Conservation (phyloP, 2,888 invertebrate species). For the Acronicta aceris region DNA sequence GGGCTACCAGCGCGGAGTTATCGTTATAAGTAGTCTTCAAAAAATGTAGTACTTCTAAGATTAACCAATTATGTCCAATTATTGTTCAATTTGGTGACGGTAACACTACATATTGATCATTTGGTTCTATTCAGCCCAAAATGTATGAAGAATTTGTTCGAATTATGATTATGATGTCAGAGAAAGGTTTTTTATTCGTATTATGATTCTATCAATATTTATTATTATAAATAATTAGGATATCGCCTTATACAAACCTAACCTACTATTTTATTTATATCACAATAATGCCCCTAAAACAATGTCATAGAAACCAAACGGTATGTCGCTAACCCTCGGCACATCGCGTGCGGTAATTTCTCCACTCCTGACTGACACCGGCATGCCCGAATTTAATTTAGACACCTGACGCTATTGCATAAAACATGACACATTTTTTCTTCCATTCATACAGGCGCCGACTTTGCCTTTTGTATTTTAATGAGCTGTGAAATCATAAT, state of each 20-base stretch:
- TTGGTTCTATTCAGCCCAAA: too few relatives aligned
- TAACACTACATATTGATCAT: too few relatives aligned
- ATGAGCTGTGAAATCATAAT: constrained; percentile 66
- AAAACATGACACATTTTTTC: constrained; percentile 75
- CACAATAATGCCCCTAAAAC: neutral
- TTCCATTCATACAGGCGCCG: constrained; percentile 65
- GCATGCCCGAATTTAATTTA: constrained; percentile 79
- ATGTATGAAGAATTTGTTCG: too few relatives aligned
- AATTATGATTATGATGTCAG: too few relatives aligned
- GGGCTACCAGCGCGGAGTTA: constrained; percentile 35
- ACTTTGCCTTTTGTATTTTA: constrained; percentile 74
- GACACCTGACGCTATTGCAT: constrained; percentile 79
- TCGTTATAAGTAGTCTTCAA: neutral
- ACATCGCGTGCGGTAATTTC: constrained; percentile 33
- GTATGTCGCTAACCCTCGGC: constrained; percentile 41
- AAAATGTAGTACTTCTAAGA: constrained; percentile 6
- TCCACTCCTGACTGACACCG: constrained; percentile 77
- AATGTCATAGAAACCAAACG: neutral
- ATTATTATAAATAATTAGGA: too few relatives aligned
- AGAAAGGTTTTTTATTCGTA: too few relatives aligned
- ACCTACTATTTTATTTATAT: too few relatives aligned
- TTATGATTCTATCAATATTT: too few relatives aligned
- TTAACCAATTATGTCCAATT: neutral
- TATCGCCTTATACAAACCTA: too few relatives aligned
- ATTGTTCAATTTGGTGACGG: too few relatives aligned